Percentiles rank a stretch among this genome's conserved stretches.
Conservation (phyloP, 2,797 vertebrate species). For the Dallia pectoralis region DNA sequence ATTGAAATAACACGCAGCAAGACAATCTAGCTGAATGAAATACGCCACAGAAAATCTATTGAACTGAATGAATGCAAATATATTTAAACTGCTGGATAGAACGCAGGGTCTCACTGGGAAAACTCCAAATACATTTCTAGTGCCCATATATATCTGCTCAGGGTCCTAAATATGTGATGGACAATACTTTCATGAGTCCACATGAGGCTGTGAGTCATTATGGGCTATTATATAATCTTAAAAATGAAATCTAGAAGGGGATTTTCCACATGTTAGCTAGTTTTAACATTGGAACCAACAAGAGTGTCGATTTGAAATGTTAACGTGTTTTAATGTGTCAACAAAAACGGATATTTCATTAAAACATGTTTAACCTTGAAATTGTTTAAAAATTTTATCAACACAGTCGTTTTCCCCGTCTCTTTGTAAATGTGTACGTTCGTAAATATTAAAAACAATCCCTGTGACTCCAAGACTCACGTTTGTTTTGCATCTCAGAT, state of each 20-base stretch:
- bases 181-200: constrained; percentile 67
- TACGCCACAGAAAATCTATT: constrained; percentile 45
- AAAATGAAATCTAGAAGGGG: not conserved
- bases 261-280: constrained; percentile 20
- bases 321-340: too few species aligned
- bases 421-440: constrained; percentile 11
- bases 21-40: constrained; percentile 64
- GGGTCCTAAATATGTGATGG: constrained; percentile 61
- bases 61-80: constrained; percentile 69
- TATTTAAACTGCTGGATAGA: constrained; percentile 63
- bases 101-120: constrained; percentile 52
- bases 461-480: constrained; percentile 19
- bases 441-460: constrained; percentile 20
- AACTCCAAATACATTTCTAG: constrained; percentile 52
- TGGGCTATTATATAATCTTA: not conserved
- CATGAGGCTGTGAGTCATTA: constrained; percentile 28
- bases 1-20: constrained; percentile 30
- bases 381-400: constrained; percentile 45
- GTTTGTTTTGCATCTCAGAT: constrained; percentile 48
- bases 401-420: constrained; percentile 31
- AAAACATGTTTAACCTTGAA: constrained; percentile 11
- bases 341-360: too few species aligned
- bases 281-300: not conserved
- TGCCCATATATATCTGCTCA: constrained; percentile 63
- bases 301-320: constrained; percentile 39